Evolutionary conservation across 2,113 vertebrate species (phyloP), one percentile per base, ranked within the genome.

Genomic region (Helogale parvula): DNA sequence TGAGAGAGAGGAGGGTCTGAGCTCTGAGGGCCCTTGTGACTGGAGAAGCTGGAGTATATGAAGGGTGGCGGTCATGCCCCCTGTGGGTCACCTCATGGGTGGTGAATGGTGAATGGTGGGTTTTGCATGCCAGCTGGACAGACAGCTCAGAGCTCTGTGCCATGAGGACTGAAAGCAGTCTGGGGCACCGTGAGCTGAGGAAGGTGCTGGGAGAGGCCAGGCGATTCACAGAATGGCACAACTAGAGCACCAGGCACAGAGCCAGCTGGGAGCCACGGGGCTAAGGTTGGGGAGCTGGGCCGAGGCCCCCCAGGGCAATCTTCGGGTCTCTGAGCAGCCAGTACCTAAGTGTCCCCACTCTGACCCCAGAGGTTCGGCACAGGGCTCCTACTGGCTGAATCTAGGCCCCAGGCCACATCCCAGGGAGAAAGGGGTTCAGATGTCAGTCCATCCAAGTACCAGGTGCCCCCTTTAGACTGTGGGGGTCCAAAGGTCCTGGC

Each of bases 61-160:
- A 45, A 29, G 54, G 35, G 21, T 27, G 47, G 71, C 1, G 0
- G n/a, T 10, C 35, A 19, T 0, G 0, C 25, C 1, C 19, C 27
- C 8, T 47, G 88, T 25, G 47, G 57, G 19, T 52, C 1, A 5
- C 84, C 60, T 35, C 2, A 7, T 0, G 2, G 3, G 31, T 41
- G 38, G 38, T 41, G 38, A 41, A 41, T 41, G 60, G n/a, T 6
- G 1, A 52, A 23, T 35, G 41, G 50, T 19, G 52, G 47, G 35
- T 17, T 47, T 33, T 11, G 50, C 16, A 0, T 65, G 66, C 13
- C 25, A 11, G 27, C 66, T 41, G 54, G 19, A 33, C 19, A 52
- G 54, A 82, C 52, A 2, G 14, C 5, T 29, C 7, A 0, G 88
- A 72, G 35, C 45, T 10, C 35, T 38, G 71, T 23, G 65, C 35